Conservation (phyloP, 2,888 invertebrate species). For the Trachelus stipa region DNA sequence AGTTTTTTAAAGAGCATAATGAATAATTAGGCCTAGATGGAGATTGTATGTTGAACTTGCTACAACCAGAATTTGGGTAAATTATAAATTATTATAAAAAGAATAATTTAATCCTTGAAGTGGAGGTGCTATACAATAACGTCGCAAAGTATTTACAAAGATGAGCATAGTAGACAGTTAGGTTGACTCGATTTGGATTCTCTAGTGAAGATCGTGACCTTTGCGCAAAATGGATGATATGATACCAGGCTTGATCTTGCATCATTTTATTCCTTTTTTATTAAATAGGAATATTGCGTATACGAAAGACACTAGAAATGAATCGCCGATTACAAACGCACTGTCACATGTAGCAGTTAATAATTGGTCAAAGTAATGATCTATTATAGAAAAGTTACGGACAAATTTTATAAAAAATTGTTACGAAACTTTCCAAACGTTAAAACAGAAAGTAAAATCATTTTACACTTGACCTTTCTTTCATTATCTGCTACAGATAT, state of each 20-base stretch:
- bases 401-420: not conserved
- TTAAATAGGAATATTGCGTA: not conserved
- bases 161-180: not conserved
- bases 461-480: not conserved
- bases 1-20: not conserved
- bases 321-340: not conserved
- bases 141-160: not conserved
- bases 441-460: not conserved
- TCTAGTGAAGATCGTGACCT: not conserved
- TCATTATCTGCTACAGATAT: not conserved
- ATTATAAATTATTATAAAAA: not conserved
- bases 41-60: not conserved
- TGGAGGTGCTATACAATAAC: not conserved
- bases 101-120: not conserved
- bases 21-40: not conserved
- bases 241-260: not conserved
- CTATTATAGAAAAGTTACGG: not conserved
- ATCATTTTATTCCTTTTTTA: not conserved
- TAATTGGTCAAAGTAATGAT: not conserved
- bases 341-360: not conserved
- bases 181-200: not conserved
- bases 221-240: not conserved
- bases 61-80: not conserved
- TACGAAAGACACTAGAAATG: not conserved
- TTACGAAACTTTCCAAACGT: not conserved